Conservation (phyloP, 2,797 vertebrate species). For the Serranus cabrilla region DNA sequence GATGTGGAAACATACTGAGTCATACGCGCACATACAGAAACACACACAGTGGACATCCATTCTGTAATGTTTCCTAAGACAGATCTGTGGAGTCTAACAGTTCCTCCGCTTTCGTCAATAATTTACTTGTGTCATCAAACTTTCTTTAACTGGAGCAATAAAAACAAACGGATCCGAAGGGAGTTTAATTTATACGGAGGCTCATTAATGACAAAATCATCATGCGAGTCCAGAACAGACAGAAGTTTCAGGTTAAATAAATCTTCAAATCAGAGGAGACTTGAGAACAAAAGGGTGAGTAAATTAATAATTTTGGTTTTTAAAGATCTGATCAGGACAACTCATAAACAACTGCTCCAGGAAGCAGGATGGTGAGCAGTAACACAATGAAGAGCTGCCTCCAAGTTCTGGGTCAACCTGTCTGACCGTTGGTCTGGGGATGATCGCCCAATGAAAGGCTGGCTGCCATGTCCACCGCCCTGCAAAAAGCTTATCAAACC, state of each 20-base stretch:
- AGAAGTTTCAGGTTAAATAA: neutral
- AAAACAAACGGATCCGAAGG: neutral
- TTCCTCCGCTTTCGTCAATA: neutral
- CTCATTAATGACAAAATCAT: neutral
- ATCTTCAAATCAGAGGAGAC: neutral
- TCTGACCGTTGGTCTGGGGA: too few species aligned
- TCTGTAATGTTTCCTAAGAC: too few species aligned
- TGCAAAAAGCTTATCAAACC: too few species aligned
- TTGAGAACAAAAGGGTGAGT: conserved; percentile 35
- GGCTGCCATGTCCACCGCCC: too few species aligned
- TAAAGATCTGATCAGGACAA: too few species aligned
- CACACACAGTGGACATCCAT: neutral
- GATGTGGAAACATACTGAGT: conserved; percentile 49
- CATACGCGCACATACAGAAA: neutral
- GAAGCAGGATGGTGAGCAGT: too few species aligned
- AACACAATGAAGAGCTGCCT: too few species aligned
- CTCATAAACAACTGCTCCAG: too few species aligned
- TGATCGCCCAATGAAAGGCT: too few species aligned
- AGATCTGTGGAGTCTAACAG: too few species aligned
- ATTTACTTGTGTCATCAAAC: neutral
- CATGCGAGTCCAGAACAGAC: neutral
- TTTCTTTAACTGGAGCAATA: neutral
- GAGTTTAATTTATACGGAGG: neutral
- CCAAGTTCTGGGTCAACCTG: too few species aligned
- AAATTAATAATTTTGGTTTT: too few species aligned